Conservation (phyloP, 2,888 invertebrate genomes). For the Lasioglossum morio region DNA sequence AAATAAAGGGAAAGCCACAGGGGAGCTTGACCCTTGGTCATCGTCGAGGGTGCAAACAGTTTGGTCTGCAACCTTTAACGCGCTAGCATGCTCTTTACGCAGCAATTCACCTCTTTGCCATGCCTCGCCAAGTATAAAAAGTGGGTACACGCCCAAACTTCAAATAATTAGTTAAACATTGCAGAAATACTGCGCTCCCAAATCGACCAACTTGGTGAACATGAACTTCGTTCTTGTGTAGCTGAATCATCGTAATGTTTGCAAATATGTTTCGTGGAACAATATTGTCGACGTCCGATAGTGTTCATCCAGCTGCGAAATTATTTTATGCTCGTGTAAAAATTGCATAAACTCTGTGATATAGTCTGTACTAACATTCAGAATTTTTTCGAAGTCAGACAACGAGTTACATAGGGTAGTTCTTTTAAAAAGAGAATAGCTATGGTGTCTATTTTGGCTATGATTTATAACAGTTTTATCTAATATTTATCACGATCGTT, state of each 20-base stretch:
- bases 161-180: neutral
- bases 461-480: neutral
- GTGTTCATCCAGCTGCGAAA: neutral
- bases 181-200: neutral
- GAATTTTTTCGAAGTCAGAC: neutral
- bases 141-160: conserved; percentile 71
- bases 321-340: neutral
- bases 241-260: neutral
- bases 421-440: neutral
- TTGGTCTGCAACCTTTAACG: conserved; percentile 66
- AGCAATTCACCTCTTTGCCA: conserved; percentile 80
- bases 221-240: neutral
- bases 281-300: neutral
- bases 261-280: neutral
- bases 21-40: conserved; percentile 84
- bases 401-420: neutral
- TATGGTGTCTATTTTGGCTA: neutral
- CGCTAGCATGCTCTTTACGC: conserved; percentile 81
- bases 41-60: conserved; percentile 78
- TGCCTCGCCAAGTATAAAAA: conserved; percentile 82
- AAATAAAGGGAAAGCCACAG: conserved; percentile 69
- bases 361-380: neutral
- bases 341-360: neutral
- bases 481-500: neutral
- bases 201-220: neutral